Evolutionary conservation across 2,888 invertebrate genomes (phyloP), one percentile per base, ranked within the genome.

Genomic region (Torymus aiolomorphi): DNA sequence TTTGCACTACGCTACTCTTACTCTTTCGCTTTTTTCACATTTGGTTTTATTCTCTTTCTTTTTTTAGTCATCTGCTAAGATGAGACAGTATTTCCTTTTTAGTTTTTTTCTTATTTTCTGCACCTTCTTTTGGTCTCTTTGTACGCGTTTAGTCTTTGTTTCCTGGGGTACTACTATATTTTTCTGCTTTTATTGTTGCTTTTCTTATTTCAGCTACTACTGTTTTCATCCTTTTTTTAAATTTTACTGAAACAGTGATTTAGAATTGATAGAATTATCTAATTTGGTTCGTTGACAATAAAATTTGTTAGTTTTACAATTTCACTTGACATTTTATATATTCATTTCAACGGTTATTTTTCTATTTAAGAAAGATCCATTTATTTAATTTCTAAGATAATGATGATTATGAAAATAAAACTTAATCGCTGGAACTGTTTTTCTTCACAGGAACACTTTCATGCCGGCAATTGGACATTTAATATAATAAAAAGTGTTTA

Each of bases 81-180:
- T 31, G 31, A 31, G 75, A 73, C 81, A 65, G 56, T 57, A 61
- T 8, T 78, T 54, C 52, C 14, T 18, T 16, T 61, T 67, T 52
- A 59, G 10, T 54, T 69, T 61, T 75, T 20, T 16, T 52, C 59
- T 75, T 31, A 8, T 66, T 57, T 16, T 16, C 57, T 74, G 42
- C 66, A 65, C n/a, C 54, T 51, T 59, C 13, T 42, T 73, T 73
- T 78, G 72, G 78, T 78, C 72, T 78, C 72, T 78, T 72, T 73
- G 66, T 78, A 67, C 54, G 51, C 67, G 14, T 42, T 66, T 73
- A 78, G 78, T 78, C 78, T 78, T 78, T 78, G 18, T 54, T 59
- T 67, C 49, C 49, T 67, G 54, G 63, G 57, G 42, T 24, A 24
- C 66, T 63, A 63, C 24, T 16, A 62, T 54, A 8, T 4, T 14